These are phyloP conservation scores for Dryoscopus gambensis DNA, from an alignment of 2,113 vertebrate genomes.

Conservation along the genomic window DNA sequence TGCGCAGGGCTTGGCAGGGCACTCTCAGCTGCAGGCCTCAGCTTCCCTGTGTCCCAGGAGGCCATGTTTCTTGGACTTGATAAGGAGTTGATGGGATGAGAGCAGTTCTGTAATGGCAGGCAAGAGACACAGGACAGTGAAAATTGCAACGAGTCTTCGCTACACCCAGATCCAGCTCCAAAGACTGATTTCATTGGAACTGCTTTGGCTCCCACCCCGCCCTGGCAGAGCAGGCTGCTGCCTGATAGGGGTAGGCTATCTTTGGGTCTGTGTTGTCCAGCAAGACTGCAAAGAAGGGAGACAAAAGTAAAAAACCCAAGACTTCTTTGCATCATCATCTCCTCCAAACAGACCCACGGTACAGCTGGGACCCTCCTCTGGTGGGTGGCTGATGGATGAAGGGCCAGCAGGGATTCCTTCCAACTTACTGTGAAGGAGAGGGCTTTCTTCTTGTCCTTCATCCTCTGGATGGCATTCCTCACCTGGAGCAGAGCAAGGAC, in stretches of 20 bases:
- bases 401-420: background rate
- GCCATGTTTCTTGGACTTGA: conserved; percentile 71
- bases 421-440: conserved; percentile 79
- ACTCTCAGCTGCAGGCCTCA: conserved; percentile 66
- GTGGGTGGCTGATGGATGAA: background rate
- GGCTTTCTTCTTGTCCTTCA: conserved; percentile 86
- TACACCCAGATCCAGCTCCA: background rate
- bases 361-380: background rate
- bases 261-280: background rate
- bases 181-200: background rate
- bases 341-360: background rate
- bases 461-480: conserved; percentile 87
- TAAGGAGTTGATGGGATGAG: conserved; percentile 77
- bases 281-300: background rate
- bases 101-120: conserved; percentile 76
- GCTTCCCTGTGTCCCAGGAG: conserved; percentile 74
- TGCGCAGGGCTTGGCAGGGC: conserved; percentile 56
- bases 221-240: background rate
- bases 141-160: background rate
- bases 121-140: background rate
- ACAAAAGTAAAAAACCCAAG: background rate
- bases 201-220: background rate
- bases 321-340: background rate
- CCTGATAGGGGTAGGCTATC: accelerated
- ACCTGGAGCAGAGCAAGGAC: conserved; percentile 71